Evolutionary conservation across 2,888 invertebrate species (phyloP), one percentile per base, ranked within the genome.

Genomic region (Kuschelorhynchus macadamiae): DNA sequence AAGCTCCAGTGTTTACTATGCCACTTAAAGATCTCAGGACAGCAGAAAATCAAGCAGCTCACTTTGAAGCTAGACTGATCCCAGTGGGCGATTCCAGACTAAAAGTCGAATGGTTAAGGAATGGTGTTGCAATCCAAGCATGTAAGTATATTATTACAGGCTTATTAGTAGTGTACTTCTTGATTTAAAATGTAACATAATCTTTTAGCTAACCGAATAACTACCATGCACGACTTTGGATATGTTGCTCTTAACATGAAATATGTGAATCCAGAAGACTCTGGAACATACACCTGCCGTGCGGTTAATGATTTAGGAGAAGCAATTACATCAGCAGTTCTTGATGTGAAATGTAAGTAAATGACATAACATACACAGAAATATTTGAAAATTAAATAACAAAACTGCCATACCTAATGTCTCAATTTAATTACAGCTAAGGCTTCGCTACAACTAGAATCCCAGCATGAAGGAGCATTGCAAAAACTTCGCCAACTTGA

Each of bases 161-260:
- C 30, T 30, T 30, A 9, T 9, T 30, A 7, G 30, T 30, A 30
- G 9, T 30, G n/a, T n/a, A n/a, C n/a, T n/a, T n/a, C n/a, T n/a
- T n/a, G n/a, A n/a, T n/a, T 8, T 17, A 9, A 25, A 25, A 25
- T 7, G 7, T 25, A 25, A 25, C 7, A 25, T 5, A 5, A 25
- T 25, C 14, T 81, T 82, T 55, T 74, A 92, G 92, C 95, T n/a
- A 95, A 95, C 81, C 93, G 95, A 67, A 87, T 94, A 25, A 94
- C 94, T 42, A 96, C 97, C 8, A 95, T 97, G 92, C 96, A 98
- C 81, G 98, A 99, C 82, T 98, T 98, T 82, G 98, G 98, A 50
- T 98, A 97, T 82, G 98, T 98, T 20, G 96, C 97, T 36, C 86
- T 96, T 14, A 96, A 96, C 78, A 93, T 96, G 93, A 95, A 95